Evolutionary conservation across 2,888 invertebrate genomes (phyloP).

Genomic region (Drepanosiphum platanoidis): DNA sequence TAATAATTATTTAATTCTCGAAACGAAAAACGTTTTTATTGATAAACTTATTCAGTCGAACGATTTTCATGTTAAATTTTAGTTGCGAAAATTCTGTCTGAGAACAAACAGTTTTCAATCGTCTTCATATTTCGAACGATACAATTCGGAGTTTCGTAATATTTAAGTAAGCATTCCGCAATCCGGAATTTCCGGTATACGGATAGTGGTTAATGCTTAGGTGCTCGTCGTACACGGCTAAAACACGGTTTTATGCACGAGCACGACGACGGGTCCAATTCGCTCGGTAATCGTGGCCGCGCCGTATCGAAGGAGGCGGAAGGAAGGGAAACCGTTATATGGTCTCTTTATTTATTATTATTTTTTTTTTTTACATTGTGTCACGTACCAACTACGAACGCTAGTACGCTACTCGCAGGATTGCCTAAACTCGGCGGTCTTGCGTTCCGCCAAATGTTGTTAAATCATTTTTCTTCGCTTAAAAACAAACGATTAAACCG

Average conservation of each 20-base stretch:
- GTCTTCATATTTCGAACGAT: background rate
- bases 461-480: background rate
- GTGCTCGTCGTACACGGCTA: background rate
- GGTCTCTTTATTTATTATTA: slow-evolving; percentile 57
- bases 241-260: slow-evolving; percentile 30
- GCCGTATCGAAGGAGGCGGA: background rate
- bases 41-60: no score
- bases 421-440: background rate
- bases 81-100: no score
- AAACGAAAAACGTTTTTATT: no score
- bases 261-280: background rate
- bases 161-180: slow-evolving; percentile 23
- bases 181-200: slow-evolving; percentile 52
- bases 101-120: background rate
- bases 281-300: slow-evolving; percentile 6
- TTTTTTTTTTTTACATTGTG: slow-evolving; percentile 54
- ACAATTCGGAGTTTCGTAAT: background rate
- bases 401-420: background rate
- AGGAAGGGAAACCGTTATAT: slow-evolving; percentile 53
- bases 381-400: slow-evolving; percentile 37
- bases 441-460: background rate
- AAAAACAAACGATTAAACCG: background rate
- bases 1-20: no score
- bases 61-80: no score
- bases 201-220: slow-evolving; percentile 15